Conservation (phyloP, 2,888 invertebrate genomes). For the Leptinotarsa tumamoca region DNA sequence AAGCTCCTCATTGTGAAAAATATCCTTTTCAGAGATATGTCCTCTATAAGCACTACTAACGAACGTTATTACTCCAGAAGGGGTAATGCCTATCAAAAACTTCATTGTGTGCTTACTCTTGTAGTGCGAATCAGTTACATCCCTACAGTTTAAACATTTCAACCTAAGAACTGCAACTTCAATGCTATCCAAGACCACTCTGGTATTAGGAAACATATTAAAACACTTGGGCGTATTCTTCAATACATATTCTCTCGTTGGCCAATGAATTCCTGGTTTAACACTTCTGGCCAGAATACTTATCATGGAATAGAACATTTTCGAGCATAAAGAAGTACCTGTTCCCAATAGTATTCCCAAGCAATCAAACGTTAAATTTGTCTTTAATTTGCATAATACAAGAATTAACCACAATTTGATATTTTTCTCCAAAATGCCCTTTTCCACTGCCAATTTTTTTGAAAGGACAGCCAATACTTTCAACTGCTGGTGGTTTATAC, state of each 20-base stretch:
- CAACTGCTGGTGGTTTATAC: neutral
- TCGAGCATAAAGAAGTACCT: constrained; percentile 3
- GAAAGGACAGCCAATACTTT: no score
- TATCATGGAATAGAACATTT: constrained; percentile 13
- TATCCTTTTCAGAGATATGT: neutral
- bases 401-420: neutral
- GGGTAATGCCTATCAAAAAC: neutral
- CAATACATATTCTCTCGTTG: constrained; percentile 23
- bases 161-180: neutral
- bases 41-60: constrained; percentile 6
- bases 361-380: constrained; percentile 15
- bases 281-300: constrained; percentile 18
- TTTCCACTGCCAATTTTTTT: constrained; percentile 12
- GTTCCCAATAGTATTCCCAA: constrained; percentile 11
- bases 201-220: constrained; percentile 9
- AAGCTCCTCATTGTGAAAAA: neutral
- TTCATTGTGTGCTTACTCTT: neutral
- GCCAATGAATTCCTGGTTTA: constrained; percentile 26
- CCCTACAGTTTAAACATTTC: neutral
- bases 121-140: constrained; percentile 1
- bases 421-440: constrained; percentile 1
- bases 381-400: constrained; percentile 19
- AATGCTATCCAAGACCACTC: constrained; percentile 8
- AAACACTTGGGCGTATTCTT: constrained; percentile 14
- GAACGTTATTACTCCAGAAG: constrained; percentile 1